Evolutionary conservation across 2,888 invertebrate genomes (phyloP).

Genomic region (Eupithecia inturbata): DNA sequence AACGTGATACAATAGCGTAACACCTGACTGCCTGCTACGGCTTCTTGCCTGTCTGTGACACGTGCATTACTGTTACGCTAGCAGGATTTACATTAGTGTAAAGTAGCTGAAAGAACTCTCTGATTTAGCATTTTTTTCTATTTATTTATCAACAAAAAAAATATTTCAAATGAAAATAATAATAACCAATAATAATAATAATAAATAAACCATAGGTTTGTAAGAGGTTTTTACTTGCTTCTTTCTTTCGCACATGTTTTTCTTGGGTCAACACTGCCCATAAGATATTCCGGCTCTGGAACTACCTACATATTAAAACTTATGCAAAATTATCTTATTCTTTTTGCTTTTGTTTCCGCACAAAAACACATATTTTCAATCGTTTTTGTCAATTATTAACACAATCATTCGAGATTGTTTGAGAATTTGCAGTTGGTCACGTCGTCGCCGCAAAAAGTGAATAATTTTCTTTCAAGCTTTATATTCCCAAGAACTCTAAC

Average conservation of each 20-base stretch:
- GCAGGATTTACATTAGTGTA: background rate
- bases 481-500: background rate
- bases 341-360: background rate
- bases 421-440: background rate
- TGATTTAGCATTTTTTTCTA: background rate
- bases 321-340: background rate
- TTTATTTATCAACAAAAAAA: no score
- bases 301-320: background rate
- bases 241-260: background rate
- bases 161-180: no score
- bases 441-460: background rate
- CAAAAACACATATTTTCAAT: background rate
- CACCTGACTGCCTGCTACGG: slow-evolving; percentile 39
- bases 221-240: background rate
- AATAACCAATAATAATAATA: no score
- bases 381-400: background rate
- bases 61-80: slow-evolving; percentile 34
- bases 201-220: no score
- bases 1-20: slow-evolving; percentile 43
- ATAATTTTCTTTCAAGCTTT: no score
- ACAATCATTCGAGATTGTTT: background rate
- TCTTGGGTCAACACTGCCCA: background rate
- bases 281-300: no score
- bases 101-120: background rate
- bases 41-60: slow-evolving; percentile 48